Conservation (phyloP, 2,113 vertebrate species). For the Pluvialis apricaria region DNA sequence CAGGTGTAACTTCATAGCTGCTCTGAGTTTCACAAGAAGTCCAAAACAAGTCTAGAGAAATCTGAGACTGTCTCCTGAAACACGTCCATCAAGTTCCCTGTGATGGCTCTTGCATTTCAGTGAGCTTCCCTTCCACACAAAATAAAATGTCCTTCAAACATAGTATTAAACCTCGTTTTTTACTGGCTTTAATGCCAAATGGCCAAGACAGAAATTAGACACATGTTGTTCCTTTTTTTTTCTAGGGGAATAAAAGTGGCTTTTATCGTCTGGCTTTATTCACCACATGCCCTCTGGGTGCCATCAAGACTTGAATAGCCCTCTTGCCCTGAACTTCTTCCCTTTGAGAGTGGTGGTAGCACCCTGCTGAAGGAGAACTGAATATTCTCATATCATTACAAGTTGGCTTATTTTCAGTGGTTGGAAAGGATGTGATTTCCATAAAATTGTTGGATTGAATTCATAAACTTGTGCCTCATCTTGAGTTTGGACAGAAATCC, state of each 20-base stretch:
- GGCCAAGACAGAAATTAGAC: background rate
- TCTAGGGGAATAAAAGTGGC: background rate
- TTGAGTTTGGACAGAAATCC: background rate
- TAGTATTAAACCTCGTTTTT: background rate
- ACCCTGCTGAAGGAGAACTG: background rate
- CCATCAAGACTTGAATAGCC: background rate
- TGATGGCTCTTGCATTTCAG: background rate
- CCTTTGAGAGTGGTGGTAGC: background rate
- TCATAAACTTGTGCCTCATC: background rate
- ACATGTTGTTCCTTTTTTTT: fast-evolving
- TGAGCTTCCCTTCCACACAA: background rate
- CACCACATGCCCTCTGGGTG: background rate
- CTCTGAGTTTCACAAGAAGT: background rate
- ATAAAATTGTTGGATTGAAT: background rate
- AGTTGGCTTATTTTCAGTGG: background rate
- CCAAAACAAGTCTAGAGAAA: background rate
- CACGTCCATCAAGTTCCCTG: background rate
- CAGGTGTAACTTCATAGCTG: background rate
- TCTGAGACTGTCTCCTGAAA: background rate
- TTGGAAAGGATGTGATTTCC: background rate
- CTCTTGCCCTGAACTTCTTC: background rate
- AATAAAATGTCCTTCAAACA: background rate
- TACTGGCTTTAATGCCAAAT: background rate
- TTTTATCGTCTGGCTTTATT: background rate
- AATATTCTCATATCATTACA: background rate